Evolutionary conservation across 2,797 vertebrate genomes (phyloP).

Genomic region (Antrozous pallidus): DNA sequence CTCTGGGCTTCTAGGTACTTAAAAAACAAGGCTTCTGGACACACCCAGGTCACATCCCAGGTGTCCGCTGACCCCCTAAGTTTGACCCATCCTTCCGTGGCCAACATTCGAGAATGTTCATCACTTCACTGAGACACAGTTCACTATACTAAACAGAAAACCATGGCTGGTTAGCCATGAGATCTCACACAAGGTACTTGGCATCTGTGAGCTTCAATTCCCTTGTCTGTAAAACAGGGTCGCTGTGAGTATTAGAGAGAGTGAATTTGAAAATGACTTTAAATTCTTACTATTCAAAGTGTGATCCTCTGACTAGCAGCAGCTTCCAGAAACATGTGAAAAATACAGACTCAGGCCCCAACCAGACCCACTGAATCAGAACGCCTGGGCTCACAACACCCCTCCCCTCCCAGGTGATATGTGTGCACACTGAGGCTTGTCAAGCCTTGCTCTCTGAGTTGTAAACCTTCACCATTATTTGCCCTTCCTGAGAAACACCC

Average conservation of each 20-base stretch:
- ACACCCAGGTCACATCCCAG: constrained; percentile 42
- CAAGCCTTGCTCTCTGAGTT: background rate
- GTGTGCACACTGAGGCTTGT: background rate
- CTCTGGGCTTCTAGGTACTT: constrained; percentile 43
- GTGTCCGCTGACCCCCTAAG: background rate
- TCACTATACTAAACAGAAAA: constrained; percentile 45
- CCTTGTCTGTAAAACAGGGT: constrained; percentile 48
- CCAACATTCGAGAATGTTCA: background rate
- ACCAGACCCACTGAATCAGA: background rate
- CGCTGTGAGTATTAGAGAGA: constrained; percentile 49
- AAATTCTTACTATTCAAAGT: constrained; percentile 18
- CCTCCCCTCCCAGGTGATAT: background rate
- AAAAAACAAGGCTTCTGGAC: constrained; percentile 57
- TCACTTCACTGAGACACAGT: background rate
- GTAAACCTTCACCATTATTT: background rate
- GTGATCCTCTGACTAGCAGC: background rate
- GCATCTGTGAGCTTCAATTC: constrained; percentile 51
- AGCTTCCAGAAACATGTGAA: background rate
- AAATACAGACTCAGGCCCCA: background rate
- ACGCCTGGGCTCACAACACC: background rate
- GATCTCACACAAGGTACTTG: constrained; percentile 49
- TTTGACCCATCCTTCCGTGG: background rate
- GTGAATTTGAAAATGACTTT: constrained; percentile 18
- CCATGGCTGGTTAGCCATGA: background rate
- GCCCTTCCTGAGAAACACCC: background rate